A percentile compares a stretch with the other conserved stretches of the same genome.
These are phyloP conservation scores for Unio pictorum DNA, from an alignment of 2,888 invertebrate genomes.

Conservation along the genomic window DNA sequence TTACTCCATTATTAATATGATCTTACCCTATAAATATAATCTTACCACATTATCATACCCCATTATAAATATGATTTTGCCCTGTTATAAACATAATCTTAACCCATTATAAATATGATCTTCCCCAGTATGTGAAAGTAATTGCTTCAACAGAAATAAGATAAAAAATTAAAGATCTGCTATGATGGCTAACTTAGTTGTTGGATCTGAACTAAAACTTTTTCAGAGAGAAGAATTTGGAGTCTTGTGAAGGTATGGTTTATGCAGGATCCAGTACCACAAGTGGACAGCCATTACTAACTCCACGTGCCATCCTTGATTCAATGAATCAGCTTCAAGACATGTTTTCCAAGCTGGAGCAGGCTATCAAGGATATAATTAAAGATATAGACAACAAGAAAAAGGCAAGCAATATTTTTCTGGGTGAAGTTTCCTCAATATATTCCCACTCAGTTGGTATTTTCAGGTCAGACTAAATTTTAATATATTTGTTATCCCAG, in stretches of 20 bases:
- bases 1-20: too few relatives aligned
- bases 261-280: constrained; percentile 59
- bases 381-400: constrained; percentile 59
- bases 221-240: constrained; percentile 45
- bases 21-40: too few relatives aligned
- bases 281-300: constrained; percentile 55
- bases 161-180: too few relatives aligned
- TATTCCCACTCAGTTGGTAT: not conserved
- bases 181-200: too few relatives aligned
- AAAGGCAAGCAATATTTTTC: constrained; percentile 43
- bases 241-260: constrained; percentile 44
- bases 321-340: constrained; percentile 50
- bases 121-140: too few relatives aligned
- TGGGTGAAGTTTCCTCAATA: not conserved
- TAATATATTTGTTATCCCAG: not conserved
- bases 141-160: too few relatives aligned
- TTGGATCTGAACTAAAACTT: not conserved
- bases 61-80: too few relatives aligned
- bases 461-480: not conserved
- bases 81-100: too few relatives aligned
- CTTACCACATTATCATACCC: too few relatives aligned
- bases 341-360: constrained; percentile 53
- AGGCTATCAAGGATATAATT: constrained; percentile 52
- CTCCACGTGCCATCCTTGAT: constrained; percentile 54
- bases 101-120: too few relatives aligned